Evolutionary conservation across 2,888 invertebrate genomes (phyloP), one percentile per base, ranked within the genome.

Genomic region (Tholera decimalis): DNA sequence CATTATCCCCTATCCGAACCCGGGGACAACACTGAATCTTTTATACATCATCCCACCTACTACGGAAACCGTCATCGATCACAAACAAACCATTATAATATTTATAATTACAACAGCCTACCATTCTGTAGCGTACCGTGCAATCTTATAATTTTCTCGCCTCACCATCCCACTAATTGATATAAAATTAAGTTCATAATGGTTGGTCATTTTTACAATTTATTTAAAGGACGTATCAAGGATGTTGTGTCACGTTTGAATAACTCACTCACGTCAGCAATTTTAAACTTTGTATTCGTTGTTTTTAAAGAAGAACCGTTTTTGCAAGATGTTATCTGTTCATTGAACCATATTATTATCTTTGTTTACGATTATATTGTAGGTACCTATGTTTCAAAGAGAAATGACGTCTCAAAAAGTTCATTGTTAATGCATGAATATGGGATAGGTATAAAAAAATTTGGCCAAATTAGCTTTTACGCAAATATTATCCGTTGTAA

Each of bases 391-490:
- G 47, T 33, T 35, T 26, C 1, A 35, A 15, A 43, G 41, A 30
- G 20, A 33, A 46, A 30, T 50, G 33, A 46, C n/a, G 35, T 35
- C 66, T 67, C 62, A 71, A 77, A 64, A 59, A 26, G 35, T 9
- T 15, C n/a, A 30, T 56, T 30, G 15, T 79, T 54, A 66, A 68
- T 72, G 76, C 72, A 81, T 68, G 71, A 73, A 73, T 68, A 69
- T 71, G 58, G 72, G 75, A 76, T 77, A 82, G 64, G 71, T 79
- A 83, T 80, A 86, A 77, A 86, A 77, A 86, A 89, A 85, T 87
- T 87, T 86, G 82, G 72, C 83, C 77, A 84, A 89, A 90, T 90
- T 85, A 87, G 82, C 83, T 82, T 87, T 88, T 88, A 89, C 85
- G 87, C 80, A 88, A 89, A 88, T 83, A 63, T 70, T 68, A 77